A percentile compares a stretch with the other conserved stretches of the same genome.
Conservation (phyloP, 2,113 vertebrate genomes). For the Perccottus glenii region DNA sequence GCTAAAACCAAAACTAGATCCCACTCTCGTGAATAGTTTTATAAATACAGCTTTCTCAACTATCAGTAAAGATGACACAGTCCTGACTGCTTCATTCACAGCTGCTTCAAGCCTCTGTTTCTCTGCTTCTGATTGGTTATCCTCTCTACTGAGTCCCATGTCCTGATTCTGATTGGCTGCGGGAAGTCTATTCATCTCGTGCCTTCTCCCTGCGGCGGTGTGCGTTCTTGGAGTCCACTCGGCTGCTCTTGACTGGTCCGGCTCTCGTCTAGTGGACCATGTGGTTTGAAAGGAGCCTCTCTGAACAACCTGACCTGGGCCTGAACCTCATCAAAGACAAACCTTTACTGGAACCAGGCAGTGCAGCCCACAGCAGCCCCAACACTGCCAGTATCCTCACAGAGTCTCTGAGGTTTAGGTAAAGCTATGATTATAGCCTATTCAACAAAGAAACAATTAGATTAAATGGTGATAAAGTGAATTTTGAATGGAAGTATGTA, state of each 20-base stretch:
- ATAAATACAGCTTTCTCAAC: constrained; percentile 51
- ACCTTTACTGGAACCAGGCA: constrained; percentile 55
- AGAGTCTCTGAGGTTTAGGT: constrained; percentile 16
- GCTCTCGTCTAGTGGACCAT: background rate
- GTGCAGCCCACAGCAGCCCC: constrained; percentile 31
- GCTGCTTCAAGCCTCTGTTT: constrained; percentile 58
- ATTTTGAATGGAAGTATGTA: too few relatives aligned
- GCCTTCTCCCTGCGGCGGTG: constrained; percentile 1
- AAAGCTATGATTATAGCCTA: constrained; percentile 20
- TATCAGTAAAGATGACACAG: constrained; percentile 73
- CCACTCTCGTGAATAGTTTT: too few relatives aligned
- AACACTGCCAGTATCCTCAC: constrained; percentile 44
- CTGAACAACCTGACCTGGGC: constrained; percentile 54
- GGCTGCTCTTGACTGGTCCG: background rate
- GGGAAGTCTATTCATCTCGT: constrained; percentile 4
- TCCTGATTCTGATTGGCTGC: constrained; percentile 78
- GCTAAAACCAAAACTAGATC: too few relatives aligned
- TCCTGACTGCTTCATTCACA: constrained; percentile 65
- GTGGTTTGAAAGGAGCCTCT: constrained; percentile 10
- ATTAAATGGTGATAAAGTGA: too few relatives aligned
- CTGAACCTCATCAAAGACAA: constrained; percentile 77
- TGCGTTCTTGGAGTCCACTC: background rate
- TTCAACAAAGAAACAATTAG: too few relatives aligned
- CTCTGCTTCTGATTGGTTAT: constrained; percentile 55
- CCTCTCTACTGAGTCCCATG: constrained; percentile 67